phyloP scores from a whole-genome alignment of 2,888 invertebrate genomes.

The Luperina nickerlii region DNA sequence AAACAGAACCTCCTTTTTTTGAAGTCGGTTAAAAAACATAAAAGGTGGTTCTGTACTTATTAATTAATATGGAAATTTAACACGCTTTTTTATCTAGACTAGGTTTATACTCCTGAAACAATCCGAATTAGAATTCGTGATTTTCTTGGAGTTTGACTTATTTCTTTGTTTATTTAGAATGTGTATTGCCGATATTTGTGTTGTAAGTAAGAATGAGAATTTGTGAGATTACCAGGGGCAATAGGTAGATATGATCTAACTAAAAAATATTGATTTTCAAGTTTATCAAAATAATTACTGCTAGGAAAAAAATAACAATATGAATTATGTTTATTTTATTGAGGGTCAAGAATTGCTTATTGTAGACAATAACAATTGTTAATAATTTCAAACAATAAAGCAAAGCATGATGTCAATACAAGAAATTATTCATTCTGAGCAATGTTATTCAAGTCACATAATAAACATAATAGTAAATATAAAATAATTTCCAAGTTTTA shows the following conservation, averaged over 20 bases:
- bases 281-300: constrained; percentile 37
- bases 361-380: constrained; percentile 60
- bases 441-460: constrained; percentile 47
- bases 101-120: neutral
- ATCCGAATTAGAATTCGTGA: neutral
- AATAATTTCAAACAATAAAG: constrained; percentile 50
- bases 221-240: neutral
- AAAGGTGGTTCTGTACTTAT: too few relatives aligned
- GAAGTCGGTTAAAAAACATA: too few relatives aligned
- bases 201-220: neutral
- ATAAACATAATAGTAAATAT: constrained; percentile 51
- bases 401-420: constrained; percentile 66
- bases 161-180: neutral
- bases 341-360: constrained; percentile 67
- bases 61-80: too few relatives aligned
- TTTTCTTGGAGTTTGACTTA: neutral
- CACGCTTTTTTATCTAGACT: too few relatives aligned
- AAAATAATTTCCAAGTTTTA: constrained; percentile 49
- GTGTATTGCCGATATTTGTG: neutral
- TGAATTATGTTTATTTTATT: constrained; percentile 60
- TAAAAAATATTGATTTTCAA: constrained; percentile 42
- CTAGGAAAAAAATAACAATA: constrained; percentile 48
- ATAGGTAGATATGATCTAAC: neutral
- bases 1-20: too few relatives aligned
- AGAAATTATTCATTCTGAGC: constrained; percentile 49